These are phyloP conservation scores for Mastigias papua DNA, from an alignment of 30 jellyfish, hydroid and myxozoan genomes.

Conservation along the genomic window DNA sequence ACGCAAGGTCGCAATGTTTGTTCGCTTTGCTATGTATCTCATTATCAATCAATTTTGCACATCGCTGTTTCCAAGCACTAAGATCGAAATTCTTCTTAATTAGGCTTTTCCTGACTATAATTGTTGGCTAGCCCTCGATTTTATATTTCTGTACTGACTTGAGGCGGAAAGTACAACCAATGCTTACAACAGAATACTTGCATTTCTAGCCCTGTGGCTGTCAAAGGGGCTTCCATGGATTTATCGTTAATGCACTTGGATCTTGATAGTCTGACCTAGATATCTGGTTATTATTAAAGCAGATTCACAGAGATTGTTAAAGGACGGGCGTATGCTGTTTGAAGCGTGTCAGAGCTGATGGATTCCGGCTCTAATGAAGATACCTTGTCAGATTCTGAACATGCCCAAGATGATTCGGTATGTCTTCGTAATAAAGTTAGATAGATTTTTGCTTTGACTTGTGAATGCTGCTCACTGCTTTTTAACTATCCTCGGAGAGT, in stretches of 20 bases:
- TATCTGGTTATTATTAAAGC: background rate
- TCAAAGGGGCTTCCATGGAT: constrained; percentile 35
- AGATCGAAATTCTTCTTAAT: background rate
- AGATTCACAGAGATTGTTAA: constrained; percentile 12
- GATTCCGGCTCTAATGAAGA: background rate
- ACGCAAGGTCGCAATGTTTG: background rate
- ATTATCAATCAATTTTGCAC: background rate
- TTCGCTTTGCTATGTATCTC: background rate
- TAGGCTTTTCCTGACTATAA: constrained; percentile 13
- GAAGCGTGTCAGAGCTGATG: constrained; percentile 1
- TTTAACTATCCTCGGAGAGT: no score
- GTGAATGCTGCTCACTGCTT: no score
- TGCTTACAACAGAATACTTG: background rate
- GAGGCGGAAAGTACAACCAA: background rate
- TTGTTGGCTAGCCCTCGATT: constrained; percentile 10
- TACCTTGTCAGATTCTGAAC: background rate
- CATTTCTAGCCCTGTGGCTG: constrained; percentile 34
- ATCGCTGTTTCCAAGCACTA: background rate
- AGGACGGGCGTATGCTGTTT: background rate
- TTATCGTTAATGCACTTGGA: background rate
- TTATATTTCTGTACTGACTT: background rate
- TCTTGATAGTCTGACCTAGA: constrained; percentile 33
- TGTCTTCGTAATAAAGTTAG: background rate
- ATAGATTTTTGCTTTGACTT: no score
- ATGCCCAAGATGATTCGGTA: background rate